Base-by-base conservation (phyloP, 1,140 invertebrate genomes). In the Aphelinus atriplicis region DNA sequence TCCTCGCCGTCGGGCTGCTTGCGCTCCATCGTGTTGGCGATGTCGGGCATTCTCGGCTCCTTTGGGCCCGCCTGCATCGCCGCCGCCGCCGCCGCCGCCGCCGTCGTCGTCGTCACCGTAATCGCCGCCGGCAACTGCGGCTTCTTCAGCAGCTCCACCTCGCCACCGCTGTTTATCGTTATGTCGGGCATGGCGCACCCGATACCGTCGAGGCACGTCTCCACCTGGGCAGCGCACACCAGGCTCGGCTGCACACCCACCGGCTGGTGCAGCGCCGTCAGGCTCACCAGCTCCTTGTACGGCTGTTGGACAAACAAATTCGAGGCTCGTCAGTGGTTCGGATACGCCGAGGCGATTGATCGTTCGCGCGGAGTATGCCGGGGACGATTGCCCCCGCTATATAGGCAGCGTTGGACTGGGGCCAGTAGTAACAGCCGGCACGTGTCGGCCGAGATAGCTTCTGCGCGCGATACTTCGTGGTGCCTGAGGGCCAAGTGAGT, bases 1-100 rank as follows among this genome's bases (percentile, higher is more conserved):
- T 88, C 86, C 70, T 88, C 86, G n/a, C 86, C 86, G 10, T 88
- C 85, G 9, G 86, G 85, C 65, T 87, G 84, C 61, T 87, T 86
- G 0, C 85, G 82, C 4, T 87, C 85, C 3, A 78, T 81, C 3
- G 84, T 88, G 62, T 86, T 87, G 0, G 86, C 85, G 7, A 88
- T 88, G 46, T 87, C 86, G 0, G 86, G 86, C n/a, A 67, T 71
- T 50, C 7, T 51, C 9, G 48, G 46, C 2, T 7, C 42, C 1
- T 53, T 9, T 4, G 51, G 4, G 9, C 51, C 51, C 51, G 4
- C 51, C 4, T 80, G 3, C 3, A 61, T 67, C 57, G 7, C 47
- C 9, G 48, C 47, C 2, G 46, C 42, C 1, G 47, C 2, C 9
- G 47, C 47, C 56, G 55, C 9, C 43, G 3, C 10, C 47, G 43